Conservation (phyloP, 1,140 invertebrate genomes). For the Anagrus nilaparvatae region DNA sequence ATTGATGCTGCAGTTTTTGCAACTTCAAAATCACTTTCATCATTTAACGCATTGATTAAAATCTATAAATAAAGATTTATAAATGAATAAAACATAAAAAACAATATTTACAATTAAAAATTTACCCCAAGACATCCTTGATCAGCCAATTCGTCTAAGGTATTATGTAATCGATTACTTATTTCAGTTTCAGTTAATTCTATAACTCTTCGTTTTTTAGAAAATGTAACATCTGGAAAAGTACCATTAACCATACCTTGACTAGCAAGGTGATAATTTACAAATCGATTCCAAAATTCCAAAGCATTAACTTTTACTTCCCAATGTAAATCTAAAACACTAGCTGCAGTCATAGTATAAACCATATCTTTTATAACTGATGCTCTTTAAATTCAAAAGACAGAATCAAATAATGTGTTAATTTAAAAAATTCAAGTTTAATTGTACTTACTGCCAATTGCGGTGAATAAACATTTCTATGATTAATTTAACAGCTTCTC, state of each 20-base stretch:
- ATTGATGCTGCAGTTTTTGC: slow-evolving; percentile 49
- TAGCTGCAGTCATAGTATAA: slow-evolving; percentile 49
- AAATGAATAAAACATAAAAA: background rate
- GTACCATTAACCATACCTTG: slow-evolving; percentile 70
- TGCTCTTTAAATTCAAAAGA: slow-evolving; percentile 22
- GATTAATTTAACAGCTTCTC: slow-evolving; percentile 56
- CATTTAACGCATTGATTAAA: slow-evolving; percentile 50
- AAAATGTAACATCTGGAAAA: slow-evolving; percentile 68
- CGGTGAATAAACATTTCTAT: slow-evolving; percentile 54
- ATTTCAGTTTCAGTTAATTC: slow-evolving; percentile 60
- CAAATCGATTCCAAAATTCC: slow-evolving; percentile 59
- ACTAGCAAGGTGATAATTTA: slow-evolving; percentile 51
- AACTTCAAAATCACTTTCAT: slow-evolving; percentile 62
- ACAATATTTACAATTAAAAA: slow-evolving; percentile 6
- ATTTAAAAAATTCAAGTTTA: slow-evolving; percentile 1
- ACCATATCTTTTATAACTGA: slow-evolving; percentile 29
- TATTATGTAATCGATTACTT: slow-evolving; percentile 52
- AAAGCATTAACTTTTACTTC: slow-evolving; percentile 63
- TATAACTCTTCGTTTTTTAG: slow-evolving; percentile 65
- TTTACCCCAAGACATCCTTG: slow-evolving; percentile 54
- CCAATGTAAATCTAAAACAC: slow-evolving; percentile 64
- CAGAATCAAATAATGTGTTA: slow-evolving; percentile 4
- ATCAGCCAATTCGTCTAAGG: slow-evolving; percentile 51
- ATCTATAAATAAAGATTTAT: too few species aligned
- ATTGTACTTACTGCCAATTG: slow-evolving; percentile 44